These are phyloP conservation scores for Parascotia fuliginaria DNA, from an alignment of 2,888 invertebrate genomes.

Conservation along the genomic window DNA sequence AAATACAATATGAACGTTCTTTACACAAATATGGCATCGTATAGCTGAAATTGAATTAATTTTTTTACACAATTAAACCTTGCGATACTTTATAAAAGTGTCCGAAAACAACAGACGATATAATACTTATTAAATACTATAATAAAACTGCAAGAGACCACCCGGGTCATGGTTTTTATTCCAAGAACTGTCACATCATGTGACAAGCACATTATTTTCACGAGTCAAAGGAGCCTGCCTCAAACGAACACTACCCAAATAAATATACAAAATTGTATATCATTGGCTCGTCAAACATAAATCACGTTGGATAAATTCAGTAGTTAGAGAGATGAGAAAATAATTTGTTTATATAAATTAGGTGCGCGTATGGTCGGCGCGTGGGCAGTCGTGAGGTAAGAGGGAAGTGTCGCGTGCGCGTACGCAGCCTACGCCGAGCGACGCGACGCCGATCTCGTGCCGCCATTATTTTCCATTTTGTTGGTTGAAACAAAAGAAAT, in stretches of 20 bases:
- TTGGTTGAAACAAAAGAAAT: constrained; percentile 62
- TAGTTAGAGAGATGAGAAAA: constrained; percentile 75
- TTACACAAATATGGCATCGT: constrained; percentile 14
- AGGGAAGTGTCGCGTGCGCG: constrained; percentile 70
- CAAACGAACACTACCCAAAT: constrained; percentile 34
- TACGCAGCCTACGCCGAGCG: constrained; percentile 70
- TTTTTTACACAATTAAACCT: constrained; percentile 46
- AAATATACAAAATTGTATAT: constrained; percentile 44
- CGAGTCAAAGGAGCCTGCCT: constrained; percentile 33
- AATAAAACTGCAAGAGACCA: constrained; percentile 61
- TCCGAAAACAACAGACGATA: constrained; percentile 54
- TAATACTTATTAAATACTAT: constrained; percentile 61
- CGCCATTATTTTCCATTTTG: constrained; percentile 65
- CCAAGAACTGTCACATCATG: constrained; percentile 55
- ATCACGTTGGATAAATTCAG: constrained; percentile 67
- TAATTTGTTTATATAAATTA: constrained; percentile 79
- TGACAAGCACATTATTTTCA: constrained; percentile 55
- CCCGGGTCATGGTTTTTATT: constrained; percentile 55
- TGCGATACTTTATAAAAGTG: constrained; percentile 52
- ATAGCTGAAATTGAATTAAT: constrained; percentile 31
- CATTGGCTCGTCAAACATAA: constrained; percentile 48
- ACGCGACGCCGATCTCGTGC: constrained; percentile 57
- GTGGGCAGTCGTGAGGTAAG: constrained; percentile 66
- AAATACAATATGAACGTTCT: neutral
- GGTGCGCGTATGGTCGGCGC: constrained; percentile 46